A percentile compares a stretch with the other conserved stretches of the same genome.
These are phyloP conservation scores for Zosterops japonicus DNA, from an alignment of 2,113 vertebrate genomes.

Conservation along the genomic window DNA sequence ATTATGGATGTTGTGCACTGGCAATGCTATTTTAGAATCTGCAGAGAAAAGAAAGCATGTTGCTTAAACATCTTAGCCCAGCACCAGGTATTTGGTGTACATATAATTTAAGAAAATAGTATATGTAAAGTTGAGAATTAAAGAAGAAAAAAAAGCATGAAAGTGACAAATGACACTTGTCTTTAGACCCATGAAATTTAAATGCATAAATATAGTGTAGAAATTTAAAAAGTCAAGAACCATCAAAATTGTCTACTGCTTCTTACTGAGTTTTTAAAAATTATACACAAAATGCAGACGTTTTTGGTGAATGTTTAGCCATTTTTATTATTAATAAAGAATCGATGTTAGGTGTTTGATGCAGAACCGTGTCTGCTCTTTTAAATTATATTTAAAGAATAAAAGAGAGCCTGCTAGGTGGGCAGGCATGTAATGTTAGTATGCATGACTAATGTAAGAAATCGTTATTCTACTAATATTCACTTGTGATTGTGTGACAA, in stretches of 20 bases:
- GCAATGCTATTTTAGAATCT: slow-evolving; percentile 96
- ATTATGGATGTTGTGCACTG: slow-evolving; percentile 94
- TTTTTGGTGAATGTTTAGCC: slow-evolving; percentile 94
- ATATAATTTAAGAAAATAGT: slow-evolving; percentile 87
- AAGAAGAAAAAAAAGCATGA: slow-evolving; percentile 85
- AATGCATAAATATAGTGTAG: slow-evolving; percentile 80
- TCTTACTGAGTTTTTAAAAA: slow-evolving; percentile 87
- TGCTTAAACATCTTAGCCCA: slow-evolving; percentile 86
- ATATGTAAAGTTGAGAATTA: slow-evolving; percentile 90
- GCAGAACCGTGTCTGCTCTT: slow-evolving; percentile 83
- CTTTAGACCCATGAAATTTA: slow-evolving; percentile 79
- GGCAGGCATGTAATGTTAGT: slow-evolving; percentile 89
- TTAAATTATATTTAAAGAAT: slow-evolving; percentile 82
- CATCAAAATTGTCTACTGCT: slow-evolving; percentile 83
- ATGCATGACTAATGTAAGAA: slow-evolving; percentile 97
- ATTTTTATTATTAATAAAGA: slow-evolving; percentile 91
- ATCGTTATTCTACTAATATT: slow-evolving; percentile 93
- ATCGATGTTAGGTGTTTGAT: slow-evolving; percentile 95
- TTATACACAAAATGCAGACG: slow-evolving; percentile 90
- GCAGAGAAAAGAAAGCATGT: slow-evolving; percentile 93
- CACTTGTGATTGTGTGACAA: slow-evolving; percentile 94
- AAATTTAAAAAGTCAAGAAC: slow-evolving; percentile 80
- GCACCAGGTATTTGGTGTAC: slow-evolving; percentile 89
- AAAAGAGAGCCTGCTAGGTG: slow-evolving; percentile 76
- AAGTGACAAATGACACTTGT: slow-evolving; percentile 81